Base-by-base conservation (phyloP, 1,140 invertebrate genomes). In the Catajapyx aquilonaris region DNA sequence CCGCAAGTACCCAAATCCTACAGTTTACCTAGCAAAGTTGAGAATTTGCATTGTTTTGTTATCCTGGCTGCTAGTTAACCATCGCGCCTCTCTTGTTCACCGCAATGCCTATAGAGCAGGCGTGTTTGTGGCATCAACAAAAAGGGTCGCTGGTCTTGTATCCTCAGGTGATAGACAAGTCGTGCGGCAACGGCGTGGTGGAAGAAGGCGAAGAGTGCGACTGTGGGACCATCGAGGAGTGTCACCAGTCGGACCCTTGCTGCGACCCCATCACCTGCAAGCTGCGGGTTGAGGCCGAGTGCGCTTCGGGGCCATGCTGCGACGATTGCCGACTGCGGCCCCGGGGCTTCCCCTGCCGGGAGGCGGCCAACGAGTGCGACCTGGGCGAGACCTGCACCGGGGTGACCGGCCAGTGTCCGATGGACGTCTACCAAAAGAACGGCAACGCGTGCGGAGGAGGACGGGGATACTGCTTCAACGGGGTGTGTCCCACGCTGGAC, bases 121-220 rank as follows among this genome's bases (percentile, higher is more conserved):
- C n/a, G n/a, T n/a, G n/a, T n/a, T n/a, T n/a, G n/a, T n/a, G n/a
- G n/a, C n/a, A n/a, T n/a, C n/a, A n/a, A n/a, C 9, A 18, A 22
- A 28, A 28, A 36, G 9, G 9, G 35, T 15, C 30, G 20, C 20
- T 16, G 28, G 13, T 40, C 33, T 34, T 41, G 20, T 31, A 30
- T 20, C 31, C 20, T 30, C 31, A 41, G 43, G 21, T 40, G 3
- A 39, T 44, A n/a, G n/a, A n/a, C 17, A 33, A 48, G 16, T 42
- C 73, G 37, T 96, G 91, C 63, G 91, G 91, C 41, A 95, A 95
- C 61, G 78, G 75, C 34, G 65, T 83, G 37, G 71, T 95, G n/a
- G 88, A 96, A 50, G 78, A 90, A 41, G 87, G 85, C 15, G 91
- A 96, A 61, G 81, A 94, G 53, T 96, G 90, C 57, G 83, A 86